These are phyloP conservation scores for Macrotis lagotis DNA, from an alignment of 2,113 vertebrate genomes.

Conservation along the genomic window DNA sequence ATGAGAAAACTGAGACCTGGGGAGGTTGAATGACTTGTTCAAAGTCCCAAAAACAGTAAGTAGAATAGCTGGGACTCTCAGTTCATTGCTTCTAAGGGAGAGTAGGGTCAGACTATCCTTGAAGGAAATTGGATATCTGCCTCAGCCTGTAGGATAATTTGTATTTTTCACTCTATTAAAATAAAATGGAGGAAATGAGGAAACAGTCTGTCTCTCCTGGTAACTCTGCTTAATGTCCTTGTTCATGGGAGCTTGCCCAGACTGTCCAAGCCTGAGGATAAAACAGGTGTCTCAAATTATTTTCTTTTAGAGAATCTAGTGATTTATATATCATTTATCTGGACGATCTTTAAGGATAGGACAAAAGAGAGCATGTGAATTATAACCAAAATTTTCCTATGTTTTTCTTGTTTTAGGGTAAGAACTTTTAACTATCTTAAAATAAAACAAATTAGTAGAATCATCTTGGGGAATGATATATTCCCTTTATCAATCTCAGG, in stretches of 20 bases:
- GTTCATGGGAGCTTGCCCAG: not conserved
- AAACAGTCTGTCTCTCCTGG: slow-evolving; percentile 4
- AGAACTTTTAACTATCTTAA: slow-evolving; percentile 63
- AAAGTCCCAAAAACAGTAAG: not conserved
- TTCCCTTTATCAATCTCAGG: slow-evolving; percentile 53
- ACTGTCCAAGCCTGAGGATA: no score
- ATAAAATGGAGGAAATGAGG: not conserved
- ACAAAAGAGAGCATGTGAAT: not conserved
- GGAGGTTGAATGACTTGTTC: not conserved
- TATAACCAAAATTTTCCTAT: slow-evolving; percentile 42
- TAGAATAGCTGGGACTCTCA: not conserved
- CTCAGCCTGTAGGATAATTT: not conserved
- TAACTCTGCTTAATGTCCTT: slow-evolving; percentile 3
- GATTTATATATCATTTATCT: not conserved
- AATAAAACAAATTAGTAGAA: slow-evolving; percentile 76
- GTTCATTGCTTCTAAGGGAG: not conserved
- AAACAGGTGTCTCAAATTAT: fast-evolving
- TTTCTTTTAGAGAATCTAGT: fast-evolving
- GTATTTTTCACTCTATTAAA: not conserved
- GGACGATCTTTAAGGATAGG: slow-evolving; percentile 56
- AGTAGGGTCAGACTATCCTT: not conserved
- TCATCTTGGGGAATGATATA: slow-evolving; percentile 67
- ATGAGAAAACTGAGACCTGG: not conserved
- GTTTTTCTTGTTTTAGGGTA: slow-evolving; percentile 48
- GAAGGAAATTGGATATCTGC: not conserved